phyloP scores from a whole-genome alignment of 2,888 invertebrate genomes.

The Cosmia trapezina region DNA sequence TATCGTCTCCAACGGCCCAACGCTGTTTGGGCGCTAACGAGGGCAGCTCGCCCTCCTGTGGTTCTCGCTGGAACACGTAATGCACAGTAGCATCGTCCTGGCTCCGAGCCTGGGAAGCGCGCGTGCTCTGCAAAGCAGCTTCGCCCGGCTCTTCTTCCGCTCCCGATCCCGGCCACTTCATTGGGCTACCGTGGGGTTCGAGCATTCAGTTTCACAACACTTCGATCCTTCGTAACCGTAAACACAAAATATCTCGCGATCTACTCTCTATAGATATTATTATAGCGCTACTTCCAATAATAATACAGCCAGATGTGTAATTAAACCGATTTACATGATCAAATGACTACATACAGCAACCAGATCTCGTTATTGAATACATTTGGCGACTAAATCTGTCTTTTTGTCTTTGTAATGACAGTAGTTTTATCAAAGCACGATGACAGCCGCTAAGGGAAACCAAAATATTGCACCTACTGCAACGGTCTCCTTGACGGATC shows the following conservation, averaged over 20 bases:
- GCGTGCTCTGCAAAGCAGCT: slow-evolving; percentile 90
- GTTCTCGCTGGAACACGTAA: slow-evolving; percentile 96
- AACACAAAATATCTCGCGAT: slow-evolving; percentile 80
- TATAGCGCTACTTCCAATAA: slow-evolving; percentile 71
- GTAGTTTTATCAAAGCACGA: slow-evolving; percentile 83
- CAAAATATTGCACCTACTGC: slow-evolving; percentile 90
- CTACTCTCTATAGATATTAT: slow-evolving; percentile 73
- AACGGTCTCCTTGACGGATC: slow-evolving; percentile 89
- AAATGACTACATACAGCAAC: slow-evolving; percentile 71
- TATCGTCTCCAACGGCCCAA: slow-evolving; percentile 97
- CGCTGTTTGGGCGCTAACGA: slow-evolving; percentile 94
- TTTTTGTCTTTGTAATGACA: slow-evolving; percentile 87
- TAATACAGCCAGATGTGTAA: slow-evolving; percentile 71
- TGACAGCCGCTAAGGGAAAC: slow-evolving; percentile 88
- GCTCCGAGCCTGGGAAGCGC: slow-evolving; percentile 92
- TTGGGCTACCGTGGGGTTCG: slow-evolving; percentile 91
- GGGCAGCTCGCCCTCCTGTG: slow-evolving; percentile 95
- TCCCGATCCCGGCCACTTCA: slow-evolving; percentile 94
- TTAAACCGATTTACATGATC: slow-evolving; percentile 81
- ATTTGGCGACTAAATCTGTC: slow-evolving; percentile 78
- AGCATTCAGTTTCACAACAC: slow-evolving; percentile 89
- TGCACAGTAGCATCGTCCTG: slow-evolving; percentile 97
- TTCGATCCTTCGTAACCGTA: slow-evolving; percentile 80
- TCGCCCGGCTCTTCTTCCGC: slow-evolving; percentile 92
- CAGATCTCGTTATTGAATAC: slow-evolving; percentile 73